Evolutionary conservation across 2,113 vertebrate genomes (phyloP).

Genomic region (Corydoras sp.): DNA sequence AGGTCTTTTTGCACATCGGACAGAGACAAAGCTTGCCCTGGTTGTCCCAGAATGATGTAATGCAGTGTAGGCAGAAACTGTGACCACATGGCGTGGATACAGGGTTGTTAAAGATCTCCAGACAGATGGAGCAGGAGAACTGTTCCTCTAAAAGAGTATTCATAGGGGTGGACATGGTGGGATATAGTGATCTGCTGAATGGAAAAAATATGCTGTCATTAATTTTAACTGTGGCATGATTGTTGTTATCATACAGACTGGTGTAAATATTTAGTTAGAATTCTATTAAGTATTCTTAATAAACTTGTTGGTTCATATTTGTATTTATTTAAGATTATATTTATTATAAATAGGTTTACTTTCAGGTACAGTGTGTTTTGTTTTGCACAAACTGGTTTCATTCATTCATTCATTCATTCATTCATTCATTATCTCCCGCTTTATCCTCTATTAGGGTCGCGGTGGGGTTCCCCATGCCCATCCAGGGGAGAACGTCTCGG

Average conservation of each 20-base stretch:
- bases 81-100: constrained; percentile 68
- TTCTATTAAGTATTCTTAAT: no score
- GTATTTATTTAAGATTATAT: no score
- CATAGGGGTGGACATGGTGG: constrained; percentile 46
- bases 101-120: constrained; percentile 63
- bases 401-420: no score
- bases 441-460: no score
- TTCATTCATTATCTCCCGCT: no score
- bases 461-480: no score
- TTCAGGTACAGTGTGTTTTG: no score
- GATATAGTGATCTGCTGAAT: background rate
- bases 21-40: constrained; percentile 50
- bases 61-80: constrained; percentile 66
- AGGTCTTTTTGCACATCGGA: constrained; percentile 67
- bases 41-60: constrained; percentile 61
- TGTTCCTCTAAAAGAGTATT: constrained; percentile 64
- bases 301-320: no score
- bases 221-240: background rate
- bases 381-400: no score
- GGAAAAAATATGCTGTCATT: background rate
- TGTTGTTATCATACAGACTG: background rate
- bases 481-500: no score
- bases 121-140: constrained; percentile 67
- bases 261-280: no score
- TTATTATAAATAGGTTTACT: no score